Base-by-base conservation (phyloP, 1,140 invertebrate species). In the Drosophila watanabei region DNA sequence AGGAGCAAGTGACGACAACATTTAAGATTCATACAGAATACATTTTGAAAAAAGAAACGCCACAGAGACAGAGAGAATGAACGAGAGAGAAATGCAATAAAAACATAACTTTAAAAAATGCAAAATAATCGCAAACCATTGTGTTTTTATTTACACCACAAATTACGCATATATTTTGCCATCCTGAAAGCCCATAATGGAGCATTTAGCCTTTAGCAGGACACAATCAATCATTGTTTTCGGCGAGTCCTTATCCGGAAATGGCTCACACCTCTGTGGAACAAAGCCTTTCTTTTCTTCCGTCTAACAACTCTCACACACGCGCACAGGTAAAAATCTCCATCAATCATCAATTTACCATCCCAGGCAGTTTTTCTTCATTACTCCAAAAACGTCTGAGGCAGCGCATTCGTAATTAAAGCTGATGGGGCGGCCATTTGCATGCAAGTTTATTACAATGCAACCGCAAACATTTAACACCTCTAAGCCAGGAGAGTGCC, bases 31-130 rank as follows among this genome's bases (percentile, higher is more conserved):
- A 79, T 81, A 76, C 77, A 83, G 80, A 72, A 73, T 39, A 81
- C 71, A 81, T 70, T 61, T 63, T 63, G 43, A 65, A 70, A 80
- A 66, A 24, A 24, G 33, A 73, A 45, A 54, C 43, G 54, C 54
- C 54, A 57, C 60, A 49, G 9, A 66, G 68, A 61, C 59, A 75
- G 68, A 61, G 54, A 65, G 57, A 66, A 65, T 73, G 61, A 69
- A 60, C 60, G 71, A 80, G 75, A 24, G 24, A 88, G 71, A 88
- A 89, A 89, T 82, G 85, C 85, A 89, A 89, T 89, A 88, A 89
- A 89, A 89, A 89, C 54, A 57, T 89, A 89, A 73, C 88, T 89
- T 89, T 82, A 89, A 89, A 89, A 89, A 90, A 90, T 85, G 75
- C 79, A 89, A 89, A 82, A 79, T 60, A 82, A 66, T 39, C 24